Evolutionary conservation across 1,140 invertebrate genomes (phyloP).

Genomic region (Monochamus saltuarius): DNA sequence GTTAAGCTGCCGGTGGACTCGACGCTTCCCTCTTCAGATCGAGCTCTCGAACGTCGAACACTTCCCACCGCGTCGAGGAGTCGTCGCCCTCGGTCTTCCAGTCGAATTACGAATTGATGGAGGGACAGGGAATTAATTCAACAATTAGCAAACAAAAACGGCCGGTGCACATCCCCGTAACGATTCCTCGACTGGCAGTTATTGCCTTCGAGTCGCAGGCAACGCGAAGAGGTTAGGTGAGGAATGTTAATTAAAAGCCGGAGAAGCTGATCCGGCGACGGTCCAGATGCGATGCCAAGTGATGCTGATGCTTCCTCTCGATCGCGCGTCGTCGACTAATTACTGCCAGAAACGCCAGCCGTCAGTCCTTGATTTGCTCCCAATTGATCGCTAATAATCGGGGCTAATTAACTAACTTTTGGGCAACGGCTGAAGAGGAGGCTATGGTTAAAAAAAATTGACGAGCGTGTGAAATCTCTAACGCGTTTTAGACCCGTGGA

Average conservation of each 20-base stretch:
- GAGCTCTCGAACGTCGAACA: no score
- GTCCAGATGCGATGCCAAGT: slow-evolving; percentile 27
- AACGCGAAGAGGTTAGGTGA: slow-evolving; percentile 42
- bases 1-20: no score
- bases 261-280: slow-evolving; percentile 12
- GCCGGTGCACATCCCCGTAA: slow-evolving; percentile 35
- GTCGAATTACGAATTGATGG: slow-evolving; percentile 36
- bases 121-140: slow-evolving; percentile 48
- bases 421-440: not conserved
- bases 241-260: slow-evolving; percentile 56
- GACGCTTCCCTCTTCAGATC: no score
- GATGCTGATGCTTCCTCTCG: slow-evolving; percentile 30
- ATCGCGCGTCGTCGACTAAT: slow-evolving; percentile 32
- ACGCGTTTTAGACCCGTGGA: no score
- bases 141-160: slow-evolving; percentile 52
- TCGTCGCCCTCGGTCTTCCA: slow-evolving; percentile 10
- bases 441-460: not conserved
- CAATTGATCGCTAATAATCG: slow-evolving; percentile 2
- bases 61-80: no score
- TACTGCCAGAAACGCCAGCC: slow-evolving; percentile 12
- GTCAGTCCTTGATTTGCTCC: slow-evolving; percentile 13
- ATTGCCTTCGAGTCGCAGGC: slow-evolving; percentile 52
- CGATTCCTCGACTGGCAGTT: slow-evolving; percentile 46
- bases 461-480: no score
- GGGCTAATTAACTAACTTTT: slow-evolving; percentile 8